These are phyloP conservation scores for Trichosurus vulpecula DNA, from an alignment of 2,797 vertebrate genomes.

Conservation along the genomic window DNA sequence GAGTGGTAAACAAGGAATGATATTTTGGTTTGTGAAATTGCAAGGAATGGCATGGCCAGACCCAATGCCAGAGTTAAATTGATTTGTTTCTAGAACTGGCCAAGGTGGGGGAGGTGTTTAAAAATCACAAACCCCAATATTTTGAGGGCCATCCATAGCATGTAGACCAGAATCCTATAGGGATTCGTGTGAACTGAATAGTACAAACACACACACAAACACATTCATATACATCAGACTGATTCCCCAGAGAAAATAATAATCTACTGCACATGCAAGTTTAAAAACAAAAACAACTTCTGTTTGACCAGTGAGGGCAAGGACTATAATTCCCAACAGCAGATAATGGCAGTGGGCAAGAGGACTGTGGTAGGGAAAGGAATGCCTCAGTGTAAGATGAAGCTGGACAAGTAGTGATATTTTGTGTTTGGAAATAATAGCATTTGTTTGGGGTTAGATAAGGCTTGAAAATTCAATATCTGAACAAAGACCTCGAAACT, in stretches of 20 bases:
- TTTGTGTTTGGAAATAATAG: slow-evolving; percentile 11
- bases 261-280: slow-evolving; percentile 1
- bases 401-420: neutral
- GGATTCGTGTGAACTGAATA: slow-evolving; percentile 14
- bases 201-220: neutral
- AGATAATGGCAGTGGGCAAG: neutral
- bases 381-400: neutral
- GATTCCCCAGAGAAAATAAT: slow-evolving; percentile 4
- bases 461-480: slow-evolving; percentile 1
- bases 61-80: neutral
- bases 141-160: slow-evolving; percentile 1
- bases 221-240: neutral
- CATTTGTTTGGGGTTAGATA: neutral
- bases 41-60: neutral
- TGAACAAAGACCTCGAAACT: neutral
- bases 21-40: neutral
- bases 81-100: neutral
- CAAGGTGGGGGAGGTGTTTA: neutral
- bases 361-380: neutral
- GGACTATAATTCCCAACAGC: neutral
- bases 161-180: neutral
- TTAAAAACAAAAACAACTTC: slow-evolving; percentile 7
- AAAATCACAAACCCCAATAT: slow-evolving; percentile 19
- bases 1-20: neutral
- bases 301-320: neutral